Conservation (phyloP, 2,797 vertebrate species). For the Dendrocincla fuliginosa region DNA sequence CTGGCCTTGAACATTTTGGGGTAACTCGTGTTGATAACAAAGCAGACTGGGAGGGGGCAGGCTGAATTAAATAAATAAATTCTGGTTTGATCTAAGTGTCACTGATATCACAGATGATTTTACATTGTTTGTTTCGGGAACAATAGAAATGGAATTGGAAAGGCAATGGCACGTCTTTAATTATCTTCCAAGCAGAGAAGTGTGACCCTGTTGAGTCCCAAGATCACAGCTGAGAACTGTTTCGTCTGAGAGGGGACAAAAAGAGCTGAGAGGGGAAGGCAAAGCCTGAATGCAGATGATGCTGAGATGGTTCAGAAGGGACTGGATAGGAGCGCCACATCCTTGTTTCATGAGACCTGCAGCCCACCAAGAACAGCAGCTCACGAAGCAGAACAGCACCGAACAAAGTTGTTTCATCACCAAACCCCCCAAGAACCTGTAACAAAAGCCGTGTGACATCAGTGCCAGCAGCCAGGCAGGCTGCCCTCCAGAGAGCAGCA, state of each 20-base stretch:
- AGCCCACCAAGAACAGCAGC: neutral
- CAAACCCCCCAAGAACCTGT: neutral
- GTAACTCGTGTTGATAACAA: neutral
- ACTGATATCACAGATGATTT: neutral
- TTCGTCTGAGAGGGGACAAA: neutral
- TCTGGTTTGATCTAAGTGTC: neutral
- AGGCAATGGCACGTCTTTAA: neutral
- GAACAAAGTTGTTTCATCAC: neutral
- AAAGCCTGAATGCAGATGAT: neutral
- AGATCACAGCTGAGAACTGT: neutral
- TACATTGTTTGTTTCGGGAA: neutral
- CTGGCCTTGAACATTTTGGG: neutral
- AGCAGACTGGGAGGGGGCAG: neutral
- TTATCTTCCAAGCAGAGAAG: neutral
- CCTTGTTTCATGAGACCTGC: neutral
- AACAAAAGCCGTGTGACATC: neutral
- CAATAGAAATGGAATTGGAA: neutral
- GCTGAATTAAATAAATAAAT: neutral
- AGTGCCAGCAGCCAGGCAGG: neutral
- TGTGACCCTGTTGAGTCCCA: neutral
- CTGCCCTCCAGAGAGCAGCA: slow-evolving; percentile 22
- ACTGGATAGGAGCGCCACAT: no score
- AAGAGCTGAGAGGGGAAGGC: neutral
- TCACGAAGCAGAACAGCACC: neutral
- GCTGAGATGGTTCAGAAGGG: neutral